Evolutionary conservation across 2,888 invertebrate genomes (phyloP).

Genomic region (Acanthoscelides obtectus): DNA sequence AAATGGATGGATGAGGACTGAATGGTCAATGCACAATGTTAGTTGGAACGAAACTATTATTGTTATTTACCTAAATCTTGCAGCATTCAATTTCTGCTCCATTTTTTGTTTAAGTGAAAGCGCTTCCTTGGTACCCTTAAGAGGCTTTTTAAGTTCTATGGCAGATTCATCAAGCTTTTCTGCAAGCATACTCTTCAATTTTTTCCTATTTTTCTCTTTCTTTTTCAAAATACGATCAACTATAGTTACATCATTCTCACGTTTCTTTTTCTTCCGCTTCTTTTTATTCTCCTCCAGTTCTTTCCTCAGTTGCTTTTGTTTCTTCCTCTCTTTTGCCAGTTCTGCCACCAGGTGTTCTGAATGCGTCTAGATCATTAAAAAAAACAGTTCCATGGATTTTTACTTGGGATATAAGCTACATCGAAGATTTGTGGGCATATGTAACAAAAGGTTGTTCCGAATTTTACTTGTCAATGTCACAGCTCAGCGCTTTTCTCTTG

Average conservation of each 20-base stretch:
- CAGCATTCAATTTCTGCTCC: constrained; percentile 65
- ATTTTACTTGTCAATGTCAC: too few relatives aligned
- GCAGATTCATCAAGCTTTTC: constrained; percentile 7
- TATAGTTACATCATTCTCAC: background rate
- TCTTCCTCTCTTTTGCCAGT: constrained; percentile 8
- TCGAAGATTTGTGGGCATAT: too few relatives aligned
- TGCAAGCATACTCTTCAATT: constrained; percentile 15
- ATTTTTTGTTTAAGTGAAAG: constrained; percentile 58
- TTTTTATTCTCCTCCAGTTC: constrained; percentile 8
- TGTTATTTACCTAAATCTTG: constrained; percentile 32
- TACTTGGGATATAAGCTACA: too few relatives aligned
- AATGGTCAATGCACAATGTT: too few relatives aligned
- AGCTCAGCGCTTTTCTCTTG: too few relatives aligned
- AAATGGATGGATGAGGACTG: too few relatives aligned
- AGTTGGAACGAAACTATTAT: too few relatives aligned
- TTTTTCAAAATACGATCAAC: background rate
- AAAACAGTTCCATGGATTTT: too few relatives aligned
- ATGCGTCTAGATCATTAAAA: constrained; percentile 6
- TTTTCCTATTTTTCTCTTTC: constrained; percentile 7
- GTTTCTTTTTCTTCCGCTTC: constrained; percentile 4
- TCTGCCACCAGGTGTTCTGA: constrained; percentile 12
- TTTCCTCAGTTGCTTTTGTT: constrained; percentile 14
- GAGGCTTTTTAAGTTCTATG: background rate
- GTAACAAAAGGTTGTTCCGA: too few relatives aligned
- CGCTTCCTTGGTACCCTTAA: background rate